phyloP scores from a whole-genome alignment of 2,797 vertebrate genomes.

The Acipenser transmontanus region DNA sequence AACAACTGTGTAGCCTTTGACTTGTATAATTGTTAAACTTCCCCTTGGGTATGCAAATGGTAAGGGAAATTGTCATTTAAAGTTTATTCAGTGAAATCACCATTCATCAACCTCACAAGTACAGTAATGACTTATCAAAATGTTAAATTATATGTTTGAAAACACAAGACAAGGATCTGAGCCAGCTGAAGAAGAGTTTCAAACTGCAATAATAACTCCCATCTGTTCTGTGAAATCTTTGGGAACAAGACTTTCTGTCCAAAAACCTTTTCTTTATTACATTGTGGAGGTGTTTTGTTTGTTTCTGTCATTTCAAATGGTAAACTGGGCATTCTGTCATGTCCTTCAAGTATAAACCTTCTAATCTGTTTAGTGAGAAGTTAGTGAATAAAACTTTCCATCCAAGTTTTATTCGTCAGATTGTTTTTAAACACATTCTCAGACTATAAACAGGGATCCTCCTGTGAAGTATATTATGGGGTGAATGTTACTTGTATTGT shows the following conservation, averaged over 20 bases:
- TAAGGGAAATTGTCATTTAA: not conserved
- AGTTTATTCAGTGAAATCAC: not conserved
- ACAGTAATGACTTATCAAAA: not conserved
- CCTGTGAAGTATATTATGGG: too few species aligned
- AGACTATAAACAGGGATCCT: too few species aligned
- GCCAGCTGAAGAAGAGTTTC: not conserved
- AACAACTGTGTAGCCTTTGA: too few species aligned
- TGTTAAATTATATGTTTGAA: not conserved
- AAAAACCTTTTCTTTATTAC: not conserved
- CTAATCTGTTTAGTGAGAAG: not conserved
- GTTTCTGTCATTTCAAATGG: conserved; percentile 1
- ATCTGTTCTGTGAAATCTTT: conserved; percentile 1
- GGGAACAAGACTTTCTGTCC: not conserved
- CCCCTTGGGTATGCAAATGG: too few species aligned
- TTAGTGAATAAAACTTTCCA: conserved; percentile 1
- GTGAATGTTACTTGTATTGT: too few species aligned
- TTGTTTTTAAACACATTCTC: too few species aligned
- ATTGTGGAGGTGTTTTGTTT: not conserved
- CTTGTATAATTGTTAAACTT: too few species aligned
- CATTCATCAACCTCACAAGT: not conserved
- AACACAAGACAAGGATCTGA: not conserved
- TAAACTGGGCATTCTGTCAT: not conserved
- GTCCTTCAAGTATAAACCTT: not conserved
- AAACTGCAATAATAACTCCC: not conserved
- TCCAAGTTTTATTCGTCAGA: not conserved